Percentiles rank a stretch among this genome's conserved stretches.
phyloP scores from a whole-genome alignment of 2,113 vertebrate genomes.

The Platysternon megacephalum region DNA sequence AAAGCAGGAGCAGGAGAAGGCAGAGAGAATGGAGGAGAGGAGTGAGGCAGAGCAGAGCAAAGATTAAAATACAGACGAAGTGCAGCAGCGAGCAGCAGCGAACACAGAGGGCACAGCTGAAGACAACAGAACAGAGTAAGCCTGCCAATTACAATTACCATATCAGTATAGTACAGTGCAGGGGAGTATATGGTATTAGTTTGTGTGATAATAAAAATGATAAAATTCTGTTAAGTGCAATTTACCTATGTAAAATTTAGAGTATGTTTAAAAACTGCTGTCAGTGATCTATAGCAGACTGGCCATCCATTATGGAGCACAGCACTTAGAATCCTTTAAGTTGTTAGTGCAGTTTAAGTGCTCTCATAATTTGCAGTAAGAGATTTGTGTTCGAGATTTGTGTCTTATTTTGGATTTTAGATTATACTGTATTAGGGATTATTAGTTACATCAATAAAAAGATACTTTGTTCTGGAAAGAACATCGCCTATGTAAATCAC shows the following conservation, averaged over 20 bases:
- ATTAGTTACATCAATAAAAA: background rate
- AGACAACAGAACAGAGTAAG: background rate
- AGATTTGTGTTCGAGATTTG: too few relatives aligned
- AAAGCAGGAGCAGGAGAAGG: background rate
- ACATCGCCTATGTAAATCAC: background rate
- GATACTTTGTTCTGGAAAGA: background rate
- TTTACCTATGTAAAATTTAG: background rate
- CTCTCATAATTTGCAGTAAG: too few relatives aligned
- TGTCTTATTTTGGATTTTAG: background rate
- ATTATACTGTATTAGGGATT: background rate
- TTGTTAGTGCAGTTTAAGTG: too few relatives aligned
- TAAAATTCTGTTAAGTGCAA: background rate
- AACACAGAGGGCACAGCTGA: background rate
- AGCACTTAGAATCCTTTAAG: background rate
- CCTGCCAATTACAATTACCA: background rate
- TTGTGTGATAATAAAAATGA: background rate
- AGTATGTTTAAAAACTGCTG: background rate
- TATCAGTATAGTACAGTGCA: background rate
- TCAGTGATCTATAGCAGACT: background rate
- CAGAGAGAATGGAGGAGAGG: background rate
- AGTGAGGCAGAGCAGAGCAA: background rate
- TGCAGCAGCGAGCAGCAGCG: background rate
- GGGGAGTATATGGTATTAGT: too few relatives aligned
- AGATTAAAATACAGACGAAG: background rate
- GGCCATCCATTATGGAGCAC: background rate